These are phyloP conservation scores for Caenorhabditis becei DNA, from an alignment of 2,888 invertebrate species.

Conservation along the genomic window DNA sequence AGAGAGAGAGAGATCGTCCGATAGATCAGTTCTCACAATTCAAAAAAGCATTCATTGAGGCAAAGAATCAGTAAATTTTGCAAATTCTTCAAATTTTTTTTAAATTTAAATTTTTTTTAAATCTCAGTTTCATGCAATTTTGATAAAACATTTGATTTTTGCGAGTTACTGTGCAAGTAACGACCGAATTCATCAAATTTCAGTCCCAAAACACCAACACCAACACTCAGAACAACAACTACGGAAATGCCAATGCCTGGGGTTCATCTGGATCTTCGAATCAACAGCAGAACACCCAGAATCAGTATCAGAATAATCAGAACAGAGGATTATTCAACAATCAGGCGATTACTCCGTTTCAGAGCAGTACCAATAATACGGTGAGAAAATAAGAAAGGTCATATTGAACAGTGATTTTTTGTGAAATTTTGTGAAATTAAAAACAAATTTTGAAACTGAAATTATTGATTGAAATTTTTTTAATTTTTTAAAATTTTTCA, in stretches of 20 bases:
- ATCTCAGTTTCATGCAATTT: too few species aligned
- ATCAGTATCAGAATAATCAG: constrained; percentile 37
- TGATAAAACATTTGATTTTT: too few species aligned
- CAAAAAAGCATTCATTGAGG: too few species aligned
- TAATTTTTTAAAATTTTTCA: too few species aligned
- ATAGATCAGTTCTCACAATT: too few species aligned
- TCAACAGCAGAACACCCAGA: constrained; percentile 26
- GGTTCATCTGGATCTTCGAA: constrained; percentile 15
- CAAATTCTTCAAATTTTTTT: too few species aligned
- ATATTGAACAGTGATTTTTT: background rate
- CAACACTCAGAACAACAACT: too few species aligned
- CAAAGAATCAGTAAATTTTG: too few species aligned
- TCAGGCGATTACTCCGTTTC: constrained; percentile 43
- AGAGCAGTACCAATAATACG: constrained; percentile 9
- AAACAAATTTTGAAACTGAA: background rate
- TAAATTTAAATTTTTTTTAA: constrained; percentile 3
- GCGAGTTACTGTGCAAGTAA: too few species aligned
- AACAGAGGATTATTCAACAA: constrained; percentile 56
- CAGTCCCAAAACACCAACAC: constrained; percentile 44
- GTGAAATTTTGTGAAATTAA: too few species aligned
- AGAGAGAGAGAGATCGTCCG: too few species aligned
- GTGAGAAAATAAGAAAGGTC: constrained; percentile 13
- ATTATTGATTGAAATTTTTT: too few species aligned
- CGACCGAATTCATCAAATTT: background rate
- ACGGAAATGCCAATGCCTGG: constrained; percentile 39